Evolutionary conservation across 92 coral and sea anemone genomes (phyloP), one percentile per base, ranked within the genome.

Genomic region (Heteractis magnifica): DNA sequence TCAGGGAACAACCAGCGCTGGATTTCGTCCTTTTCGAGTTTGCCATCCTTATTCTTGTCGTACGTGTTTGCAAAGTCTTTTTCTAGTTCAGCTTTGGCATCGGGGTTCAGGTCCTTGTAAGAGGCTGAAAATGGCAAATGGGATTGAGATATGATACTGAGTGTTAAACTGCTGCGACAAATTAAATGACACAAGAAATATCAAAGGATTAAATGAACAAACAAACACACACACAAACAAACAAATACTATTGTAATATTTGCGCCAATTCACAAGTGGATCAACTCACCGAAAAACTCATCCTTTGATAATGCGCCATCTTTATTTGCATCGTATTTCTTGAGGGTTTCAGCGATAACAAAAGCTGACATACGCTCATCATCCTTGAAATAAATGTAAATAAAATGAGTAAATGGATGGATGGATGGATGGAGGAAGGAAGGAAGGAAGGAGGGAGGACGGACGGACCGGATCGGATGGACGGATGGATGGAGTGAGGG

Each of bases 251-350:
- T 34, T 34, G 44, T 34, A 34, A 34, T 34, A 34, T 34, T 34
- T 34, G 44, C 44, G 44, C 44, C 44, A 34, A 34, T 34, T 34
- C 3, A 18, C 23, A 16, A 9, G 74, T 79, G 52, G 50, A 52
- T 55, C 5, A 34, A 82, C 94, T 88, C 85, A 90, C 98, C 90
- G 53, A 93, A 85, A 72, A 86, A 95, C 82, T 95, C 98, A 15
- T 92, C 90, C 83, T 92, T 93, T 21, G 98, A 95, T 55, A 95
- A 89, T 72, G 88, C 84, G 3, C 95, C 98, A 73, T 95, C 98
- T 72, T 94, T 95, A 87, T 95, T 92, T 14, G 92, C 84, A 65
- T 95, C 98, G 91, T 94, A 89, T 78, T 95, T 95, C 78, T 92
- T 88, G 23, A 95, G 89, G 48, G 92, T 88, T 64, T 95, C 98